Conservation (phyloP, 2,113 vertebrate genomes). For the Cryptomyrus ogoouensis region DNA sequence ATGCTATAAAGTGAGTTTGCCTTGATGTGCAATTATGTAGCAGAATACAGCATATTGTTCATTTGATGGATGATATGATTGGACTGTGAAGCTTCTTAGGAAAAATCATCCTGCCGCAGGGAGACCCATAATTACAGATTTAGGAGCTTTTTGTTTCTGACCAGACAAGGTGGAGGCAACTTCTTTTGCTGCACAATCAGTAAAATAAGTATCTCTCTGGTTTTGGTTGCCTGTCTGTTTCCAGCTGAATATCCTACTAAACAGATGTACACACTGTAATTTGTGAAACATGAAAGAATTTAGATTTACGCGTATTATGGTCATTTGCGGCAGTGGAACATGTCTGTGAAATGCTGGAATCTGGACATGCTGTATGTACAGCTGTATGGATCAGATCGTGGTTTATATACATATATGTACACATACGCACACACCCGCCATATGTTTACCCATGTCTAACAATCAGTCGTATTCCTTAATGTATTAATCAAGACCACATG, state of each 20-base stretch:
- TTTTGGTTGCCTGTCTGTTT: neutral
- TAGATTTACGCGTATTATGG: neutral
- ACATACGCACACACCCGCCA: neutral
- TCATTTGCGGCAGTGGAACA: neutral
- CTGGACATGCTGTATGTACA: neutral
- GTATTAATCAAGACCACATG: neutral
- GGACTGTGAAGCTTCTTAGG: neutral
- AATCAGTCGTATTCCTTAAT: neutral
- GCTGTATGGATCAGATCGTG: neutral
- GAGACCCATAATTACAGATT: neutral
- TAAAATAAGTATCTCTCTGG: neutral
- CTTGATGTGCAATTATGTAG: neutral
- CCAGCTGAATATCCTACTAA: neutral
- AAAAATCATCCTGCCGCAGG: neutral
- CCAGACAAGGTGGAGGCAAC: neutral
- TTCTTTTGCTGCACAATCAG: neutral
- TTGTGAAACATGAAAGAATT: neutral
- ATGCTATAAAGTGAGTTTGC: neutral
- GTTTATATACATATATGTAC: neutral
- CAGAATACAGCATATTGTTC: constrained; percentile 11
- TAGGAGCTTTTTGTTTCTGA: neutral
- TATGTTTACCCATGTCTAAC: neutral
- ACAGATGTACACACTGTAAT: neutral
- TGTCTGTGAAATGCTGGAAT: neutral
- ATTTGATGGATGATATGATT: constrained; percentile 2